Evolutionary conservation across 2,113 vertebrate genomes (phyloP), one percentile per base, ranked within the genome.

Genomic region (Phylloscopus trochiloides): DNA sequence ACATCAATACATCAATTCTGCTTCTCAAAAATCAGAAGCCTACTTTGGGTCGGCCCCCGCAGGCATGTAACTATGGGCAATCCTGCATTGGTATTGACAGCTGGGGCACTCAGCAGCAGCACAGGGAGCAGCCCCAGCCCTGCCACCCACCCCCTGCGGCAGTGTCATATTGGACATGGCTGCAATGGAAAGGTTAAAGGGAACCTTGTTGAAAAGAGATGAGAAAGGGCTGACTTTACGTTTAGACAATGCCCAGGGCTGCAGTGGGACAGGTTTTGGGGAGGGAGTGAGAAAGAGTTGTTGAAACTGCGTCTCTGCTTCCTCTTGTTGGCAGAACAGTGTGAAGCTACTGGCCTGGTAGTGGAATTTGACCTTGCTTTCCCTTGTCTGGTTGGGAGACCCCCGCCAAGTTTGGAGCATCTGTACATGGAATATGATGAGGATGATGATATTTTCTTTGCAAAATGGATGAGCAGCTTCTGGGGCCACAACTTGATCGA

Each of bases 391-490:
- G 42, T 40, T 90, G 91, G 84, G 84, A 91, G 36, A 87, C 52
- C 22, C 20, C n/a, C 17, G 5, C 36, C 50, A 79, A 50, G 40
- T 95, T 95, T 92, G 89, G 94, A 92, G 48, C 84, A 71, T 21
- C 92, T 99, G 88, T 93, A 88, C 92, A 98, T 98, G 98, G 99
- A 99, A 97, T 98, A 99, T 95, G 99, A 99, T 11, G 99, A 99
- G 19, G 97, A 98, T 65, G 99, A 99, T 58, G 99, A 99, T 80
- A 98, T 99, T 14, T 99, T 98, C 95, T 99, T 99, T 97, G 99
- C 99, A 84, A 99, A 99, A 91, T 99, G 99, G 99, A 99, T 99
- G 99, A 99, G 99, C 95, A 99, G 99, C 87, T 99, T 98, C 97
- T 99, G 99, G 99, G 99, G 99, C 52, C 99, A 99, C 75, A 98